Evolutionary conservation across 2,113 vertebrate species (phyloP), one percentile per base, ranked within the genome.

Genomic region (Atherinomorus stipes): DNA sequence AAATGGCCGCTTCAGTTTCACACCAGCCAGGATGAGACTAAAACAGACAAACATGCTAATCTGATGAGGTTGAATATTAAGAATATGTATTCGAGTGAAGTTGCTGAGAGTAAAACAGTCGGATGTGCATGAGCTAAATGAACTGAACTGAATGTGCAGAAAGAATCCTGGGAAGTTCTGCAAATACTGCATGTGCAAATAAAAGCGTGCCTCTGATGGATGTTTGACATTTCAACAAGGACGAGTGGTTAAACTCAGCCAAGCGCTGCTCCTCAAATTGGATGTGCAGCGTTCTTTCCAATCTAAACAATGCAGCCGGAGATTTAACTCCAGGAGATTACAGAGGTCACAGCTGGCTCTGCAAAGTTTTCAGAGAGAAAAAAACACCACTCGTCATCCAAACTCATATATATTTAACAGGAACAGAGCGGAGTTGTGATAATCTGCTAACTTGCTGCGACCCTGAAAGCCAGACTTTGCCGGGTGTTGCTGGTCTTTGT

Each of bases 1-100:
- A 85, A 85, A 69, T 4, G 13, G 51, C 64, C 74, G 65, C 69
- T 83, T 84, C 44, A 73, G 68, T 84, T 70, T 72, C 83, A 68
- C 83, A 59, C 67, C 38, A 74, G 73, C 70, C 59, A 71, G 70
- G 81, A 56, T 34, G 59, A 0, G 0, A 71, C 38, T 69, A 47
- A 82, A 68, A 83, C 64, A 78, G 65, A 34, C 3, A 71, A 64
- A 47, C 26, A 52, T 65, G 70, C 38, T 71, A 80, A 73, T 78
- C 45, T 71, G 72, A 62, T 42, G 45, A 71, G 57, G 63, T 26
- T 64, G 67, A 66, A 71, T 74, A 71, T 84, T 59, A 77, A 66
- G 86, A 50, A 54, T 65, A 50, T 64, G 56, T 76, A 75, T 89
- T 45, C n/a, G 11, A 62, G 37, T 2, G 6, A 57, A n/a, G 38